Evolutionary conservation across 2,113 vertebrate species (phyloP).

Genomic region (Telmatochromis brachygnathus): DNA sequence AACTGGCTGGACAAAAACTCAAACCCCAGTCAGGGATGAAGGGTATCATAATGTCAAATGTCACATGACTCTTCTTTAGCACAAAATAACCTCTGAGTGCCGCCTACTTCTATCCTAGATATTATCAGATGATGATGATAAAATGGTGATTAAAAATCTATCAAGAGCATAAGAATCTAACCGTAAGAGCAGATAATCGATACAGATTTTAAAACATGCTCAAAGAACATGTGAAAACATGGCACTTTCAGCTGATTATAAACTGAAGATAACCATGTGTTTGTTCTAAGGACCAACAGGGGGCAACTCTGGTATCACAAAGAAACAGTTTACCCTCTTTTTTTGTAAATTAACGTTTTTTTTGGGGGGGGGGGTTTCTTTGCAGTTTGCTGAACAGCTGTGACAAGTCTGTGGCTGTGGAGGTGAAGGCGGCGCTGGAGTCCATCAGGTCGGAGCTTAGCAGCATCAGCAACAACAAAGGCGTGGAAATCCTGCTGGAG

Average conservation of each 20-base stretch:
- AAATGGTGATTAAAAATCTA: neutral
- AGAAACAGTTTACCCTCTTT: neutral
- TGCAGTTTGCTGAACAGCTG: constrained; percentile 83
- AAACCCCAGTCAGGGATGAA: neutral
- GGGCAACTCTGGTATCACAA: neutral
- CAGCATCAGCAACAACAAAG: constrained; percentile 72
- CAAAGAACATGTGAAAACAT: neutral
- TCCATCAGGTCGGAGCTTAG: constrained; percentile 72
- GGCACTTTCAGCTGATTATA: neutral
- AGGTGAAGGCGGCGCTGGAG: constrained; percentile 77
- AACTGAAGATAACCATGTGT: neutral
- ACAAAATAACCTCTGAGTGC: neutral
- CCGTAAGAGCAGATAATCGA: neutral
- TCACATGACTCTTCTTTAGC: neutral
- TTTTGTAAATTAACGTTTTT: neutral
- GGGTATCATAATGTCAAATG: neutral
- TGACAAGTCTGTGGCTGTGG: constrained; percentile 69
- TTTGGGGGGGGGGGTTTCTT: rapidly evolving
- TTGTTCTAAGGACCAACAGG: neutral
- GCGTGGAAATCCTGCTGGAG: constrained; percentile 80
- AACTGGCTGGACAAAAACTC: neutral
- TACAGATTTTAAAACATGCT: neutral
- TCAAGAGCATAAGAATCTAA: neutral
- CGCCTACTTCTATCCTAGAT: neutral
- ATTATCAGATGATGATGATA: neutral